Evolutionary conservation across 2,113 vertebrate genomes (phyloP).

Genomic region (Colaptes auratus): DNA sequence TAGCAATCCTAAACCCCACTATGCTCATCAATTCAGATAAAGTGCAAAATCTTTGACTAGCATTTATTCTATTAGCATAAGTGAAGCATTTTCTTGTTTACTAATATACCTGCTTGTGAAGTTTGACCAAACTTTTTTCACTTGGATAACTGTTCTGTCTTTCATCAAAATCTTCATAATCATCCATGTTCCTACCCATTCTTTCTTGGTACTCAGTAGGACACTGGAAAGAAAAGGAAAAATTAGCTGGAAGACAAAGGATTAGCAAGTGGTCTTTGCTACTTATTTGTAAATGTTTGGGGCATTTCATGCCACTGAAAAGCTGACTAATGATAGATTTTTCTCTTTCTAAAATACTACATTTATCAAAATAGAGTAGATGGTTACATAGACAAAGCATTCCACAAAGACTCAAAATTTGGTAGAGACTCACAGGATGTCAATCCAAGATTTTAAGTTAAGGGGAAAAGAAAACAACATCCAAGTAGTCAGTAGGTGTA

Average conservation of each 20-base stretch:
- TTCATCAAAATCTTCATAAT: slow-evolving; percentile 97
- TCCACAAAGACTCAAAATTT: neutral
- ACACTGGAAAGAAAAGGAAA: slow-evolving; percentile 77
- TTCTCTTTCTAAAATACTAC: neutral
- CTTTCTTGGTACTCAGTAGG: slow-evolving; percentile 88
- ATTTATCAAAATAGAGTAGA: neutral
- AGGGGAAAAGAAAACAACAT: neutral
- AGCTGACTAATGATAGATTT: neutral
- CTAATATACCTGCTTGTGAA: slow-evolving; percentile 89
- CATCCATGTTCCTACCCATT: slow-evolving; percentile 87
- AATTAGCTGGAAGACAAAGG: neutral
- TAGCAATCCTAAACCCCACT: neutral
- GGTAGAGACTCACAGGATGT: neutral
- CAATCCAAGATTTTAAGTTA: neutral
- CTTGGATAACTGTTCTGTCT: slow-evolving; percentile 83
- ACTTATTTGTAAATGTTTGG: neutral
- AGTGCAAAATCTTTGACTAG: neutral
- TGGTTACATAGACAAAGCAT: neutral
- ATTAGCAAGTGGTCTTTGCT: neutral
- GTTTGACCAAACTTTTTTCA: slow-evolving; percentile 84
- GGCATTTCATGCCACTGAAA: neutral
- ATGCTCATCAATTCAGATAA: neutral
- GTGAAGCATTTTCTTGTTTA: neutral
- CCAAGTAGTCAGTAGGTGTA: neutral
- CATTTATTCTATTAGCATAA: neutral